Evolutionary conservation across 2,888 invertebrate species (phyloP).

Genomic region (Zygogramma bicolorata): DNA sequence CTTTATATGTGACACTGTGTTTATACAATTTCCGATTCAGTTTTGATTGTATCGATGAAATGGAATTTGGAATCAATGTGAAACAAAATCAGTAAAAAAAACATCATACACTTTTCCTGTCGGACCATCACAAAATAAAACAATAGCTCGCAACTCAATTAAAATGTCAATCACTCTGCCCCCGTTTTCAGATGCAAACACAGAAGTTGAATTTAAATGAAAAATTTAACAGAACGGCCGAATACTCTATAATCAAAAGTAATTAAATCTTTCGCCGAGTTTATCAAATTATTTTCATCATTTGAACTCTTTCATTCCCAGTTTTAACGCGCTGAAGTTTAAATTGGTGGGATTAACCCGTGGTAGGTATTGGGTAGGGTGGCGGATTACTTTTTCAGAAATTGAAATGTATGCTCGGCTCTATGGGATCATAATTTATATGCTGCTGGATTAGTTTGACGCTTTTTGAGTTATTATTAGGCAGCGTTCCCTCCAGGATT

Average conservation of each 20-base stretch:
- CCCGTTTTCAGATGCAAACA: neutral
- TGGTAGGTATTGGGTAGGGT: neutral
- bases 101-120: neutral
- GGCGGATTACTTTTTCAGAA: neutral
- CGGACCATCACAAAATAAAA: neutral
- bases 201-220: conserved; percentile 1
- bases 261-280: conserved; percentile 1
- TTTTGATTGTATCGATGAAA: too few relatives aligned
- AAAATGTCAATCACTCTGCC: conserved; percentile 10
- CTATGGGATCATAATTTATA: neutral
- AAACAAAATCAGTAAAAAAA: too few relatives aligned
- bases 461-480: too few relatives aligned
- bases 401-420: neutral
- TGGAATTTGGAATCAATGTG: too few relatives aligned
- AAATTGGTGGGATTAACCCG: neutral
- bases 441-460: neutral
- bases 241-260: conserved; percentile 10
- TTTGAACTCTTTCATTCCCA: neutral
- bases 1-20: too few relatives aligned
- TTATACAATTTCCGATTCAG: too few relatives aligned
- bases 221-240: conserved; percentile 7
- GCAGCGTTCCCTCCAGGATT: too few relatives aligned
- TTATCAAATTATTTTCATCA: neutral
- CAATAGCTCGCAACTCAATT: conserved; percentile 2
- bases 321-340: neutral